These are phyloP conservation scores for Apis florea DNA, from an alignment of 1,140 invertebrate species.

Conservation along the genomic window DNA sequence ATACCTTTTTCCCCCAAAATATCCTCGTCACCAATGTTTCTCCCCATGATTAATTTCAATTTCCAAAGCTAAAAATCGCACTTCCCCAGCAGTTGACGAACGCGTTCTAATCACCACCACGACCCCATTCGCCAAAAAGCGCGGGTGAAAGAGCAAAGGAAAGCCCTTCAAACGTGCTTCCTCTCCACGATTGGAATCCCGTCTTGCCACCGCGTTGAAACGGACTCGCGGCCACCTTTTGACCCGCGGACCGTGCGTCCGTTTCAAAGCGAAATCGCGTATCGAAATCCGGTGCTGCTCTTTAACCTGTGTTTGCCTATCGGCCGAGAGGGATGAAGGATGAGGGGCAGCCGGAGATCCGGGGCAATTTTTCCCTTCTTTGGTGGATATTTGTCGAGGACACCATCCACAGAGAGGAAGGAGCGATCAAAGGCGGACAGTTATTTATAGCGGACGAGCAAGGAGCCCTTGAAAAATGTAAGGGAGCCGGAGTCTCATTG, in stretches of 20 bases:
- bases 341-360: background rate
- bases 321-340: background rate
- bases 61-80: background rate
- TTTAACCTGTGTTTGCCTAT: conserved; percentile 11
- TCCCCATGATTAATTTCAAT: background rate
- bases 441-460: conserved; percentile 21
- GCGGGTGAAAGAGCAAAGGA: background rate
- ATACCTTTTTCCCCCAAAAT: too few relatives aligned
- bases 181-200: conserved; percentile 9
- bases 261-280: conserved; percentile 19
- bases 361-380: background rate
- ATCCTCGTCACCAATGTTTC: too few relatives aligned
- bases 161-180: background rate
- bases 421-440: conserved; percentile 18
- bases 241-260: conserved; percentile 19
- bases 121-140: background rate
- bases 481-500: conserved; percentile 52
- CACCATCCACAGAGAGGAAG: background rate
- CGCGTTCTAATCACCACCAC: background rate
- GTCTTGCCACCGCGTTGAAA: background rate
- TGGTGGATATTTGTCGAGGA: background rate
- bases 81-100: background rate
- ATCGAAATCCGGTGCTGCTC: background rate
- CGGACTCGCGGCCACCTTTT: background rate
- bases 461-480: conserved; percentile 58